Evolutionary conservation across 2,113 vertebrate species (phyloP).

Genomic region (Pycnonotus jocosus): DNA sequence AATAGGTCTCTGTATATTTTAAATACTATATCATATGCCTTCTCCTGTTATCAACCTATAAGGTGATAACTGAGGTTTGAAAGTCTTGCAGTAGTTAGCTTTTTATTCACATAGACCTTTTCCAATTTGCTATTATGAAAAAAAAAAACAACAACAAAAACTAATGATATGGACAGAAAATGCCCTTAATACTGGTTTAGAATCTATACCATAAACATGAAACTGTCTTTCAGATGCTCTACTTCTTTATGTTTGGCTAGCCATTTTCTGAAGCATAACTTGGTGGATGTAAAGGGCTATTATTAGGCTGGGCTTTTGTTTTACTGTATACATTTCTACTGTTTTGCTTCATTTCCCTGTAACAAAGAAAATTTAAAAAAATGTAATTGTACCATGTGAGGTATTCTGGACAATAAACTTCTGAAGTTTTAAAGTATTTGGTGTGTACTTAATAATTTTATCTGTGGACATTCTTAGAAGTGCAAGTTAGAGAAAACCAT

Average conservation of each 20-base stretch:
- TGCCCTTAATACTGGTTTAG: constrained; percentile 1
- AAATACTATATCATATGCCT: neutral
- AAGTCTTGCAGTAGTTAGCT: neutral
- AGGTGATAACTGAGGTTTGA: neutral
- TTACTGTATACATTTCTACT: constrained; percentile 50
- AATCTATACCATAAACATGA: neutral
- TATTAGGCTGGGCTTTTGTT: constrained; percentile 47
- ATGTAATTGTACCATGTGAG: constrained; percentile 56
- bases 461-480: neutral
- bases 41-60: neutral
- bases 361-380: neutral
- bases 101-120: neutral
- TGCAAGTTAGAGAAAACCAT: neutral
- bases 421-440: constrained; percentile 60
- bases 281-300: constrained; percentile 36
- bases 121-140: neutral
- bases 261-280: constrained; percentile 47
- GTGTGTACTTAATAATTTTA: constrained; percentile 19
- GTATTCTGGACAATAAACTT: constrained; percentile 77
- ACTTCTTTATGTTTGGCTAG: neutral
- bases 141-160: neutral
- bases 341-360: constrained; percentile 69
- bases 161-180: neutral
- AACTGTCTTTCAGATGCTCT: constrained; percentile 1
- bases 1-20: constrained; percentile 38